A percentile compares a stretch with the other conserved stretches of the same genome.
phyloP scores from a whole-genome alignment of 1,140 invertebrate genomes.

The Hermetia illucens region DNA sequence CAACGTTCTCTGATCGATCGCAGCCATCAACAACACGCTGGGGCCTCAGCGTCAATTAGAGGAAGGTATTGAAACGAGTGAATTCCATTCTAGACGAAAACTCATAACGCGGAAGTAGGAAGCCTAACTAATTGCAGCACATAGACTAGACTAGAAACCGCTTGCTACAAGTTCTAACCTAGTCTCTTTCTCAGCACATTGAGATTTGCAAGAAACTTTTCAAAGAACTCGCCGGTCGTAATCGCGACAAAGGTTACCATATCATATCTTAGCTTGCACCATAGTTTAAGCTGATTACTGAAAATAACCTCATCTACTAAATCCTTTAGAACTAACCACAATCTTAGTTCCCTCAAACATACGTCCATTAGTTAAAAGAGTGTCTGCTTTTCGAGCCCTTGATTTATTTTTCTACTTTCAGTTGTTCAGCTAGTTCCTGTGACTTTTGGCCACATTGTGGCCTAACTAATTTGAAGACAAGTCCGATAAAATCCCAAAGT shows the following conservation, averaged over 20 bases:
- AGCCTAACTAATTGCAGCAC: too few relatives aligned
- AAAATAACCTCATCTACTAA: not conserved
- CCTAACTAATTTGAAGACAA: constrained; percentile 5
- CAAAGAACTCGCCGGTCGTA: too few relatives aligned
- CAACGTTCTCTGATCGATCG: not conserved
- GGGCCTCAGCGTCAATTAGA: not conserved
- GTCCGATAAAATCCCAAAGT: not conserved
- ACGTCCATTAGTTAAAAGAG: not conserved
- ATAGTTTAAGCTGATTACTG: not conserved
- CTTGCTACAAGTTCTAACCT: not conserved
- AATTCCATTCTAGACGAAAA: not conserved
- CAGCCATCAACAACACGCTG: not conserved
- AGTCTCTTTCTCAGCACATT: not conserved
- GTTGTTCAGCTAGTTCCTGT: constrained; percentile 8
- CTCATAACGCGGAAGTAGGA: not conserved
- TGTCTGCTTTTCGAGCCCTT: not conserved
- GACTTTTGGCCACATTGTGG: constrained; percentile 26
- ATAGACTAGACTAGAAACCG: not conserved
- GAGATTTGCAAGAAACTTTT: too few relatives aligned
- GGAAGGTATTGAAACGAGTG: constrained; percentile 4
- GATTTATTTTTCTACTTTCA: constrained; percentile 3
- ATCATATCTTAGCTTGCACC: too few relatives aligned
- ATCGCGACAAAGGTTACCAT: too few relatives aligned
- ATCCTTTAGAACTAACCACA: constrained; percentile 6
- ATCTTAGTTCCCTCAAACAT: too few relatives aligned